Conservation (phyloP, 2,113 vertebrate species). For the western clawed frog (Xenopus tropicalis) region UCB_Xtro_10.0 CM004445.2:111867501-111868000, state of each 20-base stretch:
- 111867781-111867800: too few relatives aligned
- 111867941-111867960: too few relatives aligned
- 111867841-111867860: too few relatives aligned
- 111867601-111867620: slow-evolving; percentile 1
- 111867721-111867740: background rate
- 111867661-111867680: background rate
- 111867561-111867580: background rate
- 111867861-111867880: too few relatives aligned
- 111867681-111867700: background rate
- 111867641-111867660: background rate
- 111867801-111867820: too few relatives aligned
- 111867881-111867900: too few relatives aligned
- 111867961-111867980: too few relatives aligned
- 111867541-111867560: background rate
- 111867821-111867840: too few relatives aligned
- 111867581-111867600: background rate
- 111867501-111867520: background rate
- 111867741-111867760: background rate
- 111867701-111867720: slow-evolving; percentile 2
- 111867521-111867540: background rate
- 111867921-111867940: too few relatives aligned
- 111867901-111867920: too few relatives aligned
- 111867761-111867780: too few relatives aligned
- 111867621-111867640: slow-evolving; percentile 2
- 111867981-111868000: too few relatives aligned